phyloP scores from a whole-genome alignment of 2,797 vertebrate genomes.

The Eulemur mongoz region DNA sequence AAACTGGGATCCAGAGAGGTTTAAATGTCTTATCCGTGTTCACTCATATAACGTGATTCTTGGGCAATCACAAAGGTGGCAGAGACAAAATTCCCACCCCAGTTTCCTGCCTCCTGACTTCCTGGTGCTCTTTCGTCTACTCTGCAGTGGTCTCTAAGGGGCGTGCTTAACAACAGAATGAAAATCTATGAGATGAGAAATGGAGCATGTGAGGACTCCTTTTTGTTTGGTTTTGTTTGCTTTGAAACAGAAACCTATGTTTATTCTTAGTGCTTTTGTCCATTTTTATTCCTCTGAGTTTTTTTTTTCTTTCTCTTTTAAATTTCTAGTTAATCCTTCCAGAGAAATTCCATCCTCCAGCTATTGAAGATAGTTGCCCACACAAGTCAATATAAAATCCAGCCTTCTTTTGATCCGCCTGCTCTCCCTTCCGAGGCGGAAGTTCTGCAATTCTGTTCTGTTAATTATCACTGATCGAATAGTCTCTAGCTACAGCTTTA shows the following conservation, averaged over 20 bases:
- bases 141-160: not conserved
- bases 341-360: not conserved
- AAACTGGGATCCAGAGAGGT: not conserved
- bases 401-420: not conserved
- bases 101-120: not conserved
- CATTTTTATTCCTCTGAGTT: not conserved
- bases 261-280: conserved; percentile 34
- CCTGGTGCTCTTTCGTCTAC: not conserved
- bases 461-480: not conserved
- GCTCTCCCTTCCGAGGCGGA: not conserved
- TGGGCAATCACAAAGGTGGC: not conserved
- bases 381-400: not conserved
- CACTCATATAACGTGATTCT: not conserved
- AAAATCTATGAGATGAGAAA: not conserved
- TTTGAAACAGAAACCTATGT: conserved; percentile 4
- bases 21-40: not conserved
- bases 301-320: conserved; percentile 23
- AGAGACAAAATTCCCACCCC: not conserved
- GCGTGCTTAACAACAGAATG: not conserved
- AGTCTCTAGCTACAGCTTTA: not conserved
- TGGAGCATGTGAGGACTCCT: not conserved
- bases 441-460: not conserved
- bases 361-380: not conserved
- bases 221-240: conserved; percentile 57
- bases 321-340: not conserved